Evolutionary conservation across 1,140 invertebrate species (phyloP), one percentile per base, ranked within the genome.

Genomic region (Sinella curviseta): DNA sequence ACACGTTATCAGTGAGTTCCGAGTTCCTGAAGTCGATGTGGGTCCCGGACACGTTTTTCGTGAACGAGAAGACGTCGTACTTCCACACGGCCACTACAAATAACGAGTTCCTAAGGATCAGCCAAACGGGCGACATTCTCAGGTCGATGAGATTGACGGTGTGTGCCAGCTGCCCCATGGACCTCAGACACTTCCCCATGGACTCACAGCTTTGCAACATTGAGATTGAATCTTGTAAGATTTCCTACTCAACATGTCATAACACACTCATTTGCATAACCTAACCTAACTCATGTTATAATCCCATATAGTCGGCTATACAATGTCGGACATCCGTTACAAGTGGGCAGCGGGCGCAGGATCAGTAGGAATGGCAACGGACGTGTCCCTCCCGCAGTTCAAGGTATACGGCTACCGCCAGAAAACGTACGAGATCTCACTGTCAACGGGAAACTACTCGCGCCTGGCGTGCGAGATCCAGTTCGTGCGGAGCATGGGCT

Each of bases 31-130:
- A 96, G 88, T 96, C 96, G 88, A 96, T 98, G 87, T 98, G 97
- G 97, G 95, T 98, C 85, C 97, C 97, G 82, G 97, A 98, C 89
- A 98, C 97, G 81, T 97, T 97, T 90, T 97, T 98, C 90, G 96
- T 95, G 85, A 99, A 98, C 88, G 97, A 98, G 89, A 98, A 98
- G 90, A 95, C 95, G 88, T 97, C 96, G 80, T 97, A 97, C 90
- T 97, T 98, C 90, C 97, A 99, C 90, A 94, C 95, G 87, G 95
- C 96, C 79, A 98, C 97, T 86, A 97, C 96, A 83, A 95, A 93
- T 88, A 97, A 98, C 90, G 95, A 97, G 89, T 97, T 98, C 89
- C 95, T 98, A 88, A 91, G 96, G 82, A 96, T 98, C 87, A 93
- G 95, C 89, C 93, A 95, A 87, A 94, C 94, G 82, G 96, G 96